Base-by-base conservation (phyloP, 2,113 vertebrate genomes). In the Mesitornis unicolor region DNA sequence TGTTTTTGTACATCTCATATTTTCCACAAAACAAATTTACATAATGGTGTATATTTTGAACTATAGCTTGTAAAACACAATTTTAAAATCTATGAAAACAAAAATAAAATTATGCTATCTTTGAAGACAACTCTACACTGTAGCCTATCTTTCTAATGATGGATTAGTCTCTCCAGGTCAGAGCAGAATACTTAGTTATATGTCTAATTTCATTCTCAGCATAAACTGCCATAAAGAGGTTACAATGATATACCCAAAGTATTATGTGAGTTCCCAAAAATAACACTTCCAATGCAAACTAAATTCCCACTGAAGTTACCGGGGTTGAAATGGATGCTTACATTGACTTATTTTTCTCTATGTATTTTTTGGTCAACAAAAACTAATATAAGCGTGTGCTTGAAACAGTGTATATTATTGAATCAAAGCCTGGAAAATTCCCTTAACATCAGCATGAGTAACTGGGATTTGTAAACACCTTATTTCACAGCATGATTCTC, bases 21-120 rank as follows among this genome's bases (percentile, higher is more conserved):
- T 64, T 89, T 86, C 25, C 21, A 70, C 4, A 87, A 67, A 82
- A 43, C 11, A 60, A 48, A 0, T 0, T 35, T 81, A n/a, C 7
- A 28, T 48, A 51, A 51, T 26, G 2, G 8, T 70, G 18, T 40
- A 56, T 18, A 36, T 94, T 94, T 71, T 28, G 63, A 48, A 38
- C 26, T 29, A 47, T 3, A 4, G 7, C 29, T 38, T 74, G 29
- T 60, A 80, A 84, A 81, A 22, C 0, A n/a, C n/a, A 21, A 28
- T 65, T 74, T 92, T 56, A 33, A 84, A 84, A 82, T 38, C 35
- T 26, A 26, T 38, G 3, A 20, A 45, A 51, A 53, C n/a, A n/a
- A n/a, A n/a, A n/a, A n/a, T n/a, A n/a, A n/a, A n/a, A n/a, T 11
- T 65, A 11, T 31, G 38, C 6, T 5, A 0, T n/a, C 35, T 77